Conservation (phyloP, 1,140 invertebrate genomes). For the Drosophila funebris region DNA sequence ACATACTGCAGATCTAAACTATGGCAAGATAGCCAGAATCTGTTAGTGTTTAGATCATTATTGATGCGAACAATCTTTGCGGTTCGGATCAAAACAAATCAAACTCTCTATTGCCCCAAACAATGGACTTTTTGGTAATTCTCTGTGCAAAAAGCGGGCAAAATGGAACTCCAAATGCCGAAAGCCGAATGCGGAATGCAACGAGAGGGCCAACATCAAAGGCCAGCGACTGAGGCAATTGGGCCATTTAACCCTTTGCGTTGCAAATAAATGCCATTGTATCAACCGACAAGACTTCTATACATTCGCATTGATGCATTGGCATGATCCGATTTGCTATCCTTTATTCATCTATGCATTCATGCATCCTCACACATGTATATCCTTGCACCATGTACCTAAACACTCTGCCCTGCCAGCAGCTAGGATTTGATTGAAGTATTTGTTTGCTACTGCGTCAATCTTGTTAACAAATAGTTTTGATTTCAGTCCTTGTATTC, state of each 20-base stretch:
- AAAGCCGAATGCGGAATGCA: background rate
- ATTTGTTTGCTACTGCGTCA: slow-evolving; percentile 24
- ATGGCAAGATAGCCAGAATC: background rate
- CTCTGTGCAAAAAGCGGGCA: slow-evolving; percentile 13
- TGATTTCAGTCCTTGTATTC: background rate
- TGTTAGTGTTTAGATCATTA: background rate
- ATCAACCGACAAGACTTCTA: slow-evolving; percentile 21
- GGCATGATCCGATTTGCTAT: slow-evolving; percentile 69
- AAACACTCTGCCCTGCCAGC: slow-evolving; percentile 18
- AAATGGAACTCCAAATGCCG: slow-evolving; percentile 28
- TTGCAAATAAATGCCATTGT: slow-evolving; percentile 57
- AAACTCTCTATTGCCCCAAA: background rate
- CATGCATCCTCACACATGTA: background rate
- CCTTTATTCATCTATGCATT: slow-evolving; percentile 12
- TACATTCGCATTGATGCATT: slow-evolving; percentile 57
- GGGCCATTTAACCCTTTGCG: slow-evolving; percentile 46
- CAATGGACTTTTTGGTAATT: slow-evolving; percentile 13
- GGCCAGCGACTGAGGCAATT: slow-evolving; percentile 42
- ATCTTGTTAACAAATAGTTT: slow-evolving; percentile 38
- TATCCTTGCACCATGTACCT: background rate
- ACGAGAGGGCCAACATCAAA: slow-evolving; percentile 50
- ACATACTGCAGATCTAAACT: background rate
- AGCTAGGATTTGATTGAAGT: slow-evolving; percentile 37
- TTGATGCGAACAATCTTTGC: slow-evolving; percentile 18
- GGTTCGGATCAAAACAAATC: slow-evolving; percentile 40